phyloP scores from a whole-genome alignment of 2,113 vertebrate genomes.

The Chloropsis hardwickii region DNA sequence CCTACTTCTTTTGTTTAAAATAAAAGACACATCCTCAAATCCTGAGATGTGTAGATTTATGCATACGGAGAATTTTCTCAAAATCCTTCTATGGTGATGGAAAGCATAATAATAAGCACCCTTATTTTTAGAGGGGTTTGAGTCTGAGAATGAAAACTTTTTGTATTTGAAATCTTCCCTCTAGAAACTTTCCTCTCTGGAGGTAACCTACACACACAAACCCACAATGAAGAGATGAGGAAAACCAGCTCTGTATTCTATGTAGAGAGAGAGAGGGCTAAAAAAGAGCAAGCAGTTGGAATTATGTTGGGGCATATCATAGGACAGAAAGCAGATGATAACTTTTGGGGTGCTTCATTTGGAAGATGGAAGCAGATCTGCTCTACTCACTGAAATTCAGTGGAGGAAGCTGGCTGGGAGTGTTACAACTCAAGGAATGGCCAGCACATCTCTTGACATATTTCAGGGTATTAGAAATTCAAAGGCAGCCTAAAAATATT shows the following conservation, averaged over 20 bases:
- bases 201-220: background rate
- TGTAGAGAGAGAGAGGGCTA: background rate
- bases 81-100: background rate
- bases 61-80: fast-evolving
- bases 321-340: background rate
- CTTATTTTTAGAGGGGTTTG: background rate
- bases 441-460: background rate
- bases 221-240: background rate
- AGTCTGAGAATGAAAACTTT: background rate
- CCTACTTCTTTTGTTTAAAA: background rate
- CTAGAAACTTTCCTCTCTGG: background rate
- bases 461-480: background rate
- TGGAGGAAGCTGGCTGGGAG: background rate
- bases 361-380: background rate
- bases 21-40: background rate
- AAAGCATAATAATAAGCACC: no score
- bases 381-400: background rate
- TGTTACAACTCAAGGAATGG: background rate
- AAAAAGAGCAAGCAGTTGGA: background rate
- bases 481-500: background rate
- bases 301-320: background rate
- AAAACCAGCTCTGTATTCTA: background rate
- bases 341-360: background rate
- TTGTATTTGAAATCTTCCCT: background rate
- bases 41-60: background rate